Base-by-base conservation (phyloP, 2,113 vertebrate species). In the Limnothrissa miodon region DNA sequence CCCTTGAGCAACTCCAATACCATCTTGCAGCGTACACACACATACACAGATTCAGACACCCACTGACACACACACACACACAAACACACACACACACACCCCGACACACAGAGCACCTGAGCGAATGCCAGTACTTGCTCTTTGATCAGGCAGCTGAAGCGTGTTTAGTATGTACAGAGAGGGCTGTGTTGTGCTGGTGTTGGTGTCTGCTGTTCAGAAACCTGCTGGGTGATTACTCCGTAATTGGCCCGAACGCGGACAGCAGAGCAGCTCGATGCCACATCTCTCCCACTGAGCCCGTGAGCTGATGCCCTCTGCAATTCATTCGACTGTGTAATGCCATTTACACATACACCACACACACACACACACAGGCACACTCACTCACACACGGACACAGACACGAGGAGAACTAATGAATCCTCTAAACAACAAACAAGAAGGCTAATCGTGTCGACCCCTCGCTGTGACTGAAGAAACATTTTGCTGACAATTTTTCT, bases 181-280 rank as follows among this genome's bases (percentile, higher is more conserved):
- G 59, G 59, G 59, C 25, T 29, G 59, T 29, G n/a, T 29, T 11
- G 59, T 29, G 59, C 9, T 29, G 9, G 59, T 29, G 59, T 62
- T 29, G 29, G n/a, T 62, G 59, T 62, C 59, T 62, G 25, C 11
- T n/a, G 59, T 62, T 1, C n/a, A 8, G 59, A 6, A 62, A 7
- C 59, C 59, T 62, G 59, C 59, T 62, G 59, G 59, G 59, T 62
- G 59, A 62, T 62, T 62, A 62, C 59, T 62, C 59, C 59, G 25
- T 62, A 62, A 62, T 62, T 62, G 59, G 59, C 59, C 59, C 59
- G 59, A 62, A 25, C n/a, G 59, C 7, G 59, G 59, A 62, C 10
- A 13, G n/a, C 8, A 29, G 59, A 62, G 59, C 59, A 62, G n/a
- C 59, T 62, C 59, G n/a, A 29, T 6, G n/a, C 59, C 9, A 48